Percentiles rank a stretch among this genome's conserved stretches.
phyloP scores from a whole-genome alignment of 2,113 vertebrate genomes.

The Peromyscus maniculatus region DNA sequence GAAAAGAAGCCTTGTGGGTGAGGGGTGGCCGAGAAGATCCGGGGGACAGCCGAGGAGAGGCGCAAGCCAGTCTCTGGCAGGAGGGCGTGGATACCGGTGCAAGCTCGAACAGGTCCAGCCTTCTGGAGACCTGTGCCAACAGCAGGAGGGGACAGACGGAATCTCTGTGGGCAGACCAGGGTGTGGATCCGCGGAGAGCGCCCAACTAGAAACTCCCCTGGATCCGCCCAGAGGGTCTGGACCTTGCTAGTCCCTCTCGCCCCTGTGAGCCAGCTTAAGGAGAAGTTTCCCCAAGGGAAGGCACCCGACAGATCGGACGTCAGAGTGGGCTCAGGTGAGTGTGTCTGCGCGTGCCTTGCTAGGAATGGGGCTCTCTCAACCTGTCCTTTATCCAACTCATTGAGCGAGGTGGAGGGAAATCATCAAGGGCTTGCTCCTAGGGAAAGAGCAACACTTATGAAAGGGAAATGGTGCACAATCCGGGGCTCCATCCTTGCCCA shows the following conservation, averaged over 20 bases:
- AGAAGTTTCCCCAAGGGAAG: conserved; percentile 62
- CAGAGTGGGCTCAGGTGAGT: conserved; percentile 61
- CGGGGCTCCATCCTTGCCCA: background rate
- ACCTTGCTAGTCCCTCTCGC: background rate
- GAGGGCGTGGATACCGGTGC: conserved; percentile 71
- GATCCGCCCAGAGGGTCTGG: background rate
- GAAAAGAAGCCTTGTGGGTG: conserved; percentile 17
- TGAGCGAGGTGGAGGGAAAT: background rate
- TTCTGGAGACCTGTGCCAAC: conserved; percentile 47
- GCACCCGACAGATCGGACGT: background rate
- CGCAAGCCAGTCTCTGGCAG: background rate
- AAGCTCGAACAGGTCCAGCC: conserved; percentile 70
- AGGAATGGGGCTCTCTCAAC: background rate
- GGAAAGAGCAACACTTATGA: background rate
- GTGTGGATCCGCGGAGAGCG: background rate
- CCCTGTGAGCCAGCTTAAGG: background rate
- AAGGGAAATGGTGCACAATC: background rate
- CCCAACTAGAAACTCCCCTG: background rate
- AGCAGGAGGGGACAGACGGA: conserved; percentile 12
- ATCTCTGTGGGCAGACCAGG: background rate
- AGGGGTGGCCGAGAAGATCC: conserved; percentile 43
- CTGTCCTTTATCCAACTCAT: background rate
- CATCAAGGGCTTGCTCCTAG: background rate
- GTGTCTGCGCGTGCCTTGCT: background rate
- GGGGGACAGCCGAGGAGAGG: background rate